A percentile compares a stretch with the other conserved stretches of the same genome.
phyloP scores from a whole-genome alignment of 2,113 vertebrate genomes.

The Eolophus roseicapilla region DNA sequence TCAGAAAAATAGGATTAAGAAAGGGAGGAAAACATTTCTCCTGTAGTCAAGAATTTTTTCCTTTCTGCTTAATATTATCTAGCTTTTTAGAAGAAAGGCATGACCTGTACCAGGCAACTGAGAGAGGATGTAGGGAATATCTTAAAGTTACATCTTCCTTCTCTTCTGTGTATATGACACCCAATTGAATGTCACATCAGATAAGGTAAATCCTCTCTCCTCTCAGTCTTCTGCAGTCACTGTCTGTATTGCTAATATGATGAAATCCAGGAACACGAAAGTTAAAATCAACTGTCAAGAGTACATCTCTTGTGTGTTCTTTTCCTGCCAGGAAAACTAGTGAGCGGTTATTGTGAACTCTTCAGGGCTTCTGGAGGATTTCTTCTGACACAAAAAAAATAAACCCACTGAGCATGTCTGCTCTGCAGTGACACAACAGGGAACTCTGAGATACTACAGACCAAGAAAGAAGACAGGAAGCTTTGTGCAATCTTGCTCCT shows the following conservation, averaged over 20 bases:
- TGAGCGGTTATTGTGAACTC: background rate
- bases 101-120: background rate
- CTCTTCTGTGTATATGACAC: background rate
- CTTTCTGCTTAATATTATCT: background rate
- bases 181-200: background rate
- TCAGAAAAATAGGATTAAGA: background rate
- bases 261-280: background rate
- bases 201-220: background rate
- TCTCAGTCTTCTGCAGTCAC: background rate
- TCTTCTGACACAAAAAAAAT: background rate
- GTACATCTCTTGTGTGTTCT: background rate
- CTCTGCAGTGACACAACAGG: background rate
- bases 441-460: background rate
- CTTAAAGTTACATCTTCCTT: background rate
- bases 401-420: background rate
- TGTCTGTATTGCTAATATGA: background rate
- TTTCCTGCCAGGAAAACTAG: background rate
- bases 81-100: background rate
- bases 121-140: background rate
- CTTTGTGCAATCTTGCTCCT: background rate
- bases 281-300: background rate
- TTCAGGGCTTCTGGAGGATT: background rate
- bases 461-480: background rate
- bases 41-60: background rate
- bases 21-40: background rate